Base-by-base conservation (phyloP, 2,888 invertebrate species). In the Tyria jacobaeae region DNA sequence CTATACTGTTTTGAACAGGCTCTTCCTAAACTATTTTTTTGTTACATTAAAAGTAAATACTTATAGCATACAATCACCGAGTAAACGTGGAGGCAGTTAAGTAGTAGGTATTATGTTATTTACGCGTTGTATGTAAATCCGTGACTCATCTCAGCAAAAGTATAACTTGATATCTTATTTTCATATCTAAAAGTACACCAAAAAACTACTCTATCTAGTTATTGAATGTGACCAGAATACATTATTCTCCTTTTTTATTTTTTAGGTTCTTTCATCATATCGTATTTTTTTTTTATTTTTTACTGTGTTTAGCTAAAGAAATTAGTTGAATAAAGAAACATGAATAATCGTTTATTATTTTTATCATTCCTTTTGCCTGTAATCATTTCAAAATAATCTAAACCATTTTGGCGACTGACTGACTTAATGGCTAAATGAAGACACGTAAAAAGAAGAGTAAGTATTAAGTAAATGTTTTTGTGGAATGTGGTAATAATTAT, bases 121-220 rank as follows among this genome's bases (percentile, higher is more conserved):
- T 62, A 60, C 41, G 54, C 44, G 58, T 57, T 44, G 59, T 64
- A 69, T 79, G 80, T 81, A 78, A 82, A 79, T 76, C 71, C 74
- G 51, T 79, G 75, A 77, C 64, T 80, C 71, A 76, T 51, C n/a
- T 1, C 10, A 44, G 37, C 15, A 4, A 39, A 53, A 35, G n/a
- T 44, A 25, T 27, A n/a, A 55, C 7, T 57, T 21, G 14, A 50
- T 68, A 35, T 52, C 57, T 59, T 47, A 51, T 31, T 51, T 53
- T 15, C 3, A 25, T 37, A 37, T 24, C 7, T 52, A 37, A 12
- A 12, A 1, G 1, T 37, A n/a, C 27, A 50, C 17, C 14, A 35
- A 21, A 21, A 49, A 66, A 68, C 69, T 52, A 63, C 75, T 60
- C 62, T 60, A 72, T 57, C 64, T 69, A 68, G 75, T 71, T 64